Percentiles rank a stretch among this genome's conserved stretches.
Evolutionary conservation across 2,797 vertebrate species (phyloP).

Genomic region (Leuciscus waleckii): DNA sequence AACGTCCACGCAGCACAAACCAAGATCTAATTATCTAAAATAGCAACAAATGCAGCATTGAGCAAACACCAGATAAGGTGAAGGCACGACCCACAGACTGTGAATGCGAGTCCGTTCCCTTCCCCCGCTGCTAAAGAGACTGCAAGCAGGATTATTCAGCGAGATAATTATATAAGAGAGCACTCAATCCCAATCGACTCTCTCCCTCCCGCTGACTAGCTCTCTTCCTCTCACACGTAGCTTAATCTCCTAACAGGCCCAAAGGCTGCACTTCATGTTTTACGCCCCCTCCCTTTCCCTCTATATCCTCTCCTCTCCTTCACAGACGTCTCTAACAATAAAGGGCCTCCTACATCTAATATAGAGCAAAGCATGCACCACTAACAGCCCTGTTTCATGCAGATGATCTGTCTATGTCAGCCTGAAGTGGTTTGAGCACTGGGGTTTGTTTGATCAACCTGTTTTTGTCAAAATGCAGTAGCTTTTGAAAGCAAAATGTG

Average conservation of each 20-base stretch:
- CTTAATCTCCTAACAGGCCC: conserved; percentile 36
- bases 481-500: not conserved
- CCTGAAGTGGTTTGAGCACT: not conserved
- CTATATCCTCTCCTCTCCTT: conserved; percentile 27
- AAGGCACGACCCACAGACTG: conserved; percentile 23
- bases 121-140: conserved; percentile 49
- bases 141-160: conserved; percentile 55
- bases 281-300: conserved; percentile 8
- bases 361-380: not conserved
- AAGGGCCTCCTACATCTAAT: conserved; percentile 1
- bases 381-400: not conserved
- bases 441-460: not conserved
- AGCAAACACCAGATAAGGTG: conserved; percentile 6
- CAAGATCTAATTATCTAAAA: conserved; percentile 7
- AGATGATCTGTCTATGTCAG: not conserved
- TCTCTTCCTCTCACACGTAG: conserved; percentile 45
- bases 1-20: not conserved
- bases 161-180: conserved; percentile 57
- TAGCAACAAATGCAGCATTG: conserved; percentile 11
- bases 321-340: conserved; percentile 17
- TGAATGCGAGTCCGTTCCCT: conserved; percentile 28
- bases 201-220: conserved; percentile 46
- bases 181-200: conserved; percentile 52
- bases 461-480: not conserved
- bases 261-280: conserved; percentile 18